Percentiles rank a stretch among this genome's conserved stretches.
Evolutionary conservation across 1,140 invertebrate species (phyloP).

Genomic region (Neotoxoptera formosana): DNA sequence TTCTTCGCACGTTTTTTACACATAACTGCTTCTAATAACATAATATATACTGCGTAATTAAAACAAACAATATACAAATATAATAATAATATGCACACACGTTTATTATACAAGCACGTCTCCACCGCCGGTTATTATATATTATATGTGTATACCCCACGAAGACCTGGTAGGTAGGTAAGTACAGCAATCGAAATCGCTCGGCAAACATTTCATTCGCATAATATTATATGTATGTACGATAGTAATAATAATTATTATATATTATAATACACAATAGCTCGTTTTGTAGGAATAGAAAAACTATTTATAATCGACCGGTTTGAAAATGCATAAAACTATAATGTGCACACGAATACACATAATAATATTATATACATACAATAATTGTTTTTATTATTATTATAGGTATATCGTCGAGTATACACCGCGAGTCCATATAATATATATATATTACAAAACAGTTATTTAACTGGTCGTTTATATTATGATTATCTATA

Average conservation of each 20-base stretch:
- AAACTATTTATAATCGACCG: constrained; percentile 15
- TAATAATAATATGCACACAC: not conserved
- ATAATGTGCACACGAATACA: too few relatives aligned
- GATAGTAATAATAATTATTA: not conserved
- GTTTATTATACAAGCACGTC: not conserved
- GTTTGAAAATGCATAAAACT: not conserved
- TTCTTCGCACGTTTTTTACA: not conserved
- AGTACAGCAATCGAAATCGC: not conserved
- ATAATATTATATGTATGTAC: too few relatives aligned
- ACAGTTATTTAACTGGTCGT: constrained; percentile 8
- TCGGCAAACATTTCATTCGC: not conserved
- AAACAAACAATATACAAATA: not conserved
- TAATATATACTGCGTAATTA: not conserved
- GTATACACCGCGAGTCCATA: not conserved
- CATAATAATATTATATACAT: not conserved
- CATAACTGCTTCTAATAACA: not conserved
- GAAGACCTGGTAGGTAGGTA: not conserved
- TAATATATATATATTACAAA: not conserved
- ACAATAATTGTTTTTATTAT: not conserved
- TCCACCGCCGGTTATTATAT: not conserved
- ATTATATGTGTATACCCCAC: not conserved
- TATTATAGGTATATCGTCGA: not conserved
- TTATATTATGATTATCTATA: constrained; percentile 20
- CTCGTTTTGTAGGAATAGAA: not conserved
- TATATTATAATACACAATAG: not conserved